A percentile compares a stretch with the other conserved stretches of the same genome.
phyloP scores from a whole-genome alignment of 2,113 vertebrate species.

The Ceyx melanurus region DNA sequence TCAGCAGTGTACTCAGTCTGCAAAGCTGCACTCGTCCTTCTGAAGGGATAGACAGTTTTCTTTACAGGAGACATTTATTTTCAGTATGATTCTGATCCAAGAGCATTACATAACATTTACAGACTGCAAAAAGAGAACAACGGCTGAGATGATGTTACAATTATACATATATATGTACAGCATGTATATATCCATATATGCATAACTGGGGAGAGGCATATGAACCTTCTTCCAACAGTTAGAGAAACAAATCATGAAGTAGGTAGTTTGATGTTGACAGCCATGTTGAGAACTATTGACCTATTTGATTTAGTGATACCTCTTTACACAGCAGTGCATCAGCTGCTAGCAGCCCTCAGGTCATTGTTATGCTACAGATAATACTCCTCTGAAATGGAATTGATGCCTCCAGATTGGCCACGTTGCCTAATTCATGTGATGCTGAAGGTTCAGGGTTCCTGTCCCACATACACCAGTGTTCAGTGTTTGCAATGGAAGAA shows the following conservation, averaged over 20 bases:
- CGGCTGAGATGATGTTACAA: not conserved
- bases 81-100: not conserved
- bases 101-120: not conserved
- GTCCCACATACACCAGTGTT: not conserved
- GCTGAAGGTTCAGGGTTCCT: not conserved
- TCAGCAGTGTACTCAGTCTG: not conserved
- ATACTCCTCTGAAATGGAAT: not conserved
- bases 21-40: not conserved
- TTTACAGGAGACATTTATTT: constrained; percentile 11
- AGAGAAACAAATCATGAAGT: accelerated
- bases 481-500: not conserved
- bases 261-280: not conserved
- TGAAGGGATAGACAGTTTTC: constrained; percentile 12
- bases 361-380: not conserved
- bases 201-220: not conserved
- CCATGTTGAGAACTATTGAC: not conserved
- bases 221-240: not conserved
- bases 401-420: not conserved
- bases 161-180: not conserved
- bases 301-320: not conserved
- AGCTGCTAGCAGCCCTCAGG: not conserved
- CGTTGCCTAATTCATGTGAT: not conserved
- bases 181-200: not conserved
- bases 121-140: not conserved
- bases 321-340: not conserved